Base-by-base conservation (phyloP, 1,140 invertebrate genomes). In the Megalopta genalis region DNA sequence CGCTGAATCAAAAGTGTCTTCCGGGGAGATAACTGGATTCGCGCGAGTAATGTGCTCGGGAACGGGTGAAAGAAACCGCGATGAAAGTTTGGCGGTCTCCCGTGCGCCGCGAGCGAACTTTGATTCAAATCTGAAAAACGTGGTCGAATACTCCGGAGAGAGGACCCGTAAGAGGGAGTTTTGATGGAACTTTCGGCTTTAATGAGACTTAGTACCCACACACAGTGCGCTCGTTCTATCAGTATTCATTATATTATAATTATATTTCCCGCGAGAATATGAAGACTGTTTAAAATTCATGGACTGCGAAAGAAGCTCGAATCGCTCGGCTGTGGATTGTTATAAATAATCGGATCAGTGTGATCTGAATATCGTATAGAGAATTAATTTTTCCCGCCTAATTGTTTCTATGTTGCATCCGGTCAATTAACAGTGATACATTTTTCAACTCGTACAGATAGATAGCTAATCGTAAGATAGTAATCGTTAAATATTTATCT, bases 61-160 rank as follows among this genome's bases (percentile, higher is more conserved):
- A 37, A 65, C 32, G 2, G 39, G 16, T 14, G 27, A 9, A 54
- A 65, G 16, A 39, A 52, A 54, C 60, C 32, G 9, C 27, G 27
- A 10, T 21, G 27, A 63, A 62, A 75, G 46, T 75, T 66, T 49
- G 37, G n/a, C 37, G 59, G 49, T n/a, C 54, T 57, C 21, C 8
- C 5, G 5, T 57, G n/a, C 18, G 21, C 21, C 21, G 21, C 18
- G 54, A n/a, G 54, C 18, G n/a, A 57, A 57, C 21, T 57, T 57
- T 57, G 21, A 57, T 57, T 57, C n/a, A 23, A 42, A 65, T 39
- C 63, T 65, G 37, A 62, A 62, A 62, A 62, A 62, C 59, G 23
- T 27, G 23, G 10, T 6, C 25, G 25, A n/a, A n/a, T n/a, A n/a
- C 49, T 52, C 6, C 49, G 49, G 49, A 6, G 16, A 54, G 49